A percentile compares a stretch with the other conserved stretches of the same genome.
These are phyloP conservation scores for Tachyglossus aculeatus DNA, from an alignment of 2,797 vertebrate genomes.

Conservation along the genomic window DNA sequence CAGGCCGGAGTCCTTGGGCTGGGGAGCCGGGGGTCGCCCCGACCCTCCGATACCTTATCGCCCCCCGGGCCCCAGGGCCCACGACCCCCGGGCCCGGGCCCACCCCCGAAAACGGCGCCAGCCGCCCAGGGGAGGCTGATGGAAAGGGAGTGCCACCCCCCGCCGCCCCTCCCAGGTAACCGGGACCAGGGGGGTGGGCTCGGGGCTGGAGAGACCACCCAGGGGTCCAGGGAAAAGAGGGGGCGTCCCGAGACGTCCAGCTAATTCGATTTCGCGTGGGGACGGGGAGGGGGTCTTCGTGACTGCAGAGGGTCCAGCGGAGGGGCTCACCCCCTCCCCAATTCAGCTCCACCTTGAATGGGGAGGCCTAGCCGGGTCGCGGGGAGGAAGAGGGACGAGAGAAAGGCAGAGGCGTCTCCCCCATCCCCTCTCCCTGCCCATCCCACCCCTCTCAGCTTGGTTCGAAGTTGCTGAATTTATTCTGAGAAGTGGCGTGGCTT, in stretches of 20 bases:
- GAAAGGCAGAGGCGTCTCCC: too few species aligned
- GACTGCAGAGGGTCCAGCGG: neutral
- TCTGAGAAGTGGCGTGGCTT: too few species aligned
- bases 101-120: constrained; percentile 68
- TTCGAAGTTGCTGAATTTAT: too few species aligned
- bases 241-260: neutral
- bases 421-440: too few species aligned
- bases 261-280: too few species aligned
- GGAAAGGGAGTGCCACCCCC: neutral
- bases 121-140: constrained; percentile 50
- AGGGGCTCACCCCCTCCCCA: neutral
- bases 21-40: constrained; percentile 50
- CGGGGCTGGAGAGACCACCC: fast-evolving
- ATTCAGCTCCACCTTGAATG: neutral
- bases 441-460: too few species aligned
- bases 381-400: too few species aligned
- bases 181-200: fast-evolving
- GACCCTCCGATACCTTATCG: constrained; percentile 70
- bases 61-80: constrained; percentile 32
- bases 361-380: too few species aligned
- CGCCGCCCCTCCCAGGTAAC: too few species aligned
- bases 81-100: constrained; percentile 47
- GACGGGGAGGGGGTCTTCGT: too few species aligned
- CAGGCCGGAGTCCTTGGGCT: constrained; percentile 47
- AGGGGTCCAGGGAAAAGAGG: neutral